Conservation (phyloP, 2,113 vertebrate genomes). For the Glaucomys volans region DNA sequence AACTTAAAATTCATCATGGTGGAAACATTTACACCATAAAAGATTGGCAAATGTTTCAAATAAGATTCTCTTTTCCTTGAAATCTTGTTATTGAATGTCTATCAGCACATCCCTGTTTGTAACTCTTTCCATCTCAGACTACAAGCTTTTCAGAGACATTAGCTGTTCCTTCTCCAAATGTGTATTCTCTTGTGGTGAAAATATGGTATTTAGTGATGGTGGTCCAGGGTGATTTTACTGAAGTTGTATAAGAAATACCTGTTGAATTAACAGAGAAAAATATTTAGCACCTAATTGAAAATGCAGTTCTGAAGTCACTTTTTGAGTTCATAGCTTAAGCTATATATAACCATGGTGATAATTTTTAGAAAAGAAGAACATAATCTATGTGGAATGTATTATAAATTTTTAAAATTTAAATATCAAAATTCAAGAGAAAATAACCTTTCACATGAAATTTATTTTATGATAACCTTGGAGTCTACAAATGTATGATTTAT, state of each 20-base stretch:
- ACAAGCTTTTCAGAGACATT: not conserved
- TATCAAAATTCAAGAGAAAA: not conserved
- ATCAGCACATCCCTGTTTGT: not conserved
- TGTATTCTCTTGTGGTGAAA: not conserved
- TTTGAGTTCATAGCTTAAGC: not conserved
- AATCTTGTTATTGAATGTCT: not conserved
- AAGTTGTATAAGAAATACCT: not conserved
- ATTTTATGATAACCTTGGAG: not conserved
- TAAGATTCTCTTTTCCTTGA: not conserved
- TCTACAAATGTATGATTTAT: not conserved
- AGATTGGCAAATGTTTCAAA: not conserved
- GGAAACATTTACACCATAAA: not conserved
- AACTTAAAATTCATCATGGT: not conserved
- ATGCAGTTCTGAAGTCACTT: not conserved
- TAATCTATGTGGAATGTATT: not conserved
- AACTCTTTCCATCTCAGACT: not conserved
- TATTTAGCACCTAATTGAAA: not conserved
- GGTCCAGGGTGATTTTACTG: not conserved
- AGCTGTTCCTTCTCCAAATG: not conserved
- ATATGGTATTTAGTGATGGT: not conserved
- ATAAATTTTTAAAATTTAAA: slow-evolving; percentile 28
- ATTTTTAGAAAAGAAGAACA: slow-evolving; percentile 35
- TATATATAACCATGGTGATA: not conserved
- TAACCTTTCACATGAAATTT: not conserved
- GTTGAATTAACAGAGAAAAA: not conserved